Percentiles rank a stretch among this genome's conserved stretches.
These are phyloP conservation scores for Lasioglossum leucozonium DNA, from an alignment of 2,888 invertebrate genomes.

Conservation along the genomic window DNA sequence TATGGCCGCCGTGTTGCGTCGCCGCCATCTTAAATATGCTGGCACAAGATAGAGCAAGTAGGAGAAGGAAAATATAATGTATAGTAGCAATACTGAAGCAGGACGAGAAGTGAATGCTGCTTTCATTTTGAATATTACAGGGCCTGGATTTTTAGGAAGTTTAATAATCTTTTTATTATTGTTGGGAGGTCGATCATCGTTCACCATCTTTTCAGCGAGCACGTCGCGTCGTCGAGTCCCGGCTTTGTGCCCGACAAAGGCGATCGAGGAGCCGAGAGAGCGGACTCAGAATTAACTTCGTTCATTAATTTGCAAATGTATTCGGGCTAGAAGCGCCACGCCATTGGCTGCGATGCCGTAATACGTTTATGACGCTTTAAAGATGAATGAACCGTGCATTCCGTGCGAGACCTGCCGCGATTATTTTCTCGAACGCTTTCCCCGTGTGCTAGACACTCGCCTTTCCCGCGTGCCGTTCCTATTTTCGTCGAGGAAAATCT, in stretches of 20 bases:
- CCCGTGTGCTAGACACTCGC: background rate
- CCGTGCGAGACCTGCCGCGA: slow-evolving; percentile 6
- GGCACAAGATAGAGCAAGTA: background rate
- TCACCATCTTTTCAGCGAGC: background rate
- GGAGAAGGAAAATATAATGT: background rate
- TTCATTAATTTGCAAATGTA: slow-evolving; percentile 44
- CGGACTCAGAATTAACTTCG: slow-evolving; percentile 21
- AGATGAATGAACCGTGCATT: slow-evolving; percentile 45
- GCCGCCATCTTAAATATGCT: background rate
- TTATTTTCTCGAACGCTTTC: slow-evolving; percentile 19
- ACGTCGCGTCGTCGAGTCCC: background rate
- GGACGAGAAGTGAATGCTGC: background rate
- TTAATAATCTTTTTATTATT: background rate
- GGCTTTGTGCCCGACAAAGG: slow-evolving; percentile 32
- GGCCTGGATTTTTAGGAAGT: background rate
- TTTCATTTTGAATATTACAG: too few relatives aligned
- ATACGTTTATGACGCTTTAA: slow-evolving; percentile 26
- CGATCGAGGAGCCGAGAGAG: slow-evolving; percentile 28
- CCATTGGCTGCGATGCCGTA: slow-evolving; percentile 24
- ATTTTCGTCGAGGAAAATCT: background rate
- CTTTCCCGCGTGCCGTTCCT: background rate
- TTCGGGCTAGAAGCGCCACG: slow-evolving; percentile 15
- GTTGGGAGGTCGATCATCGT: background rate
- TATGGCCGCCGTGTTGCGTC: background rate
- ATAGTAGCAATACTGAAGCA: too few relatives aligned